A percentile compares a stretch with the other conserved stretches of the same genome.
Evolutionary conservation across 2,113 vertebrate genomes (phyloP).

Genomic region (Nymphicus hollandicus): DNA sequence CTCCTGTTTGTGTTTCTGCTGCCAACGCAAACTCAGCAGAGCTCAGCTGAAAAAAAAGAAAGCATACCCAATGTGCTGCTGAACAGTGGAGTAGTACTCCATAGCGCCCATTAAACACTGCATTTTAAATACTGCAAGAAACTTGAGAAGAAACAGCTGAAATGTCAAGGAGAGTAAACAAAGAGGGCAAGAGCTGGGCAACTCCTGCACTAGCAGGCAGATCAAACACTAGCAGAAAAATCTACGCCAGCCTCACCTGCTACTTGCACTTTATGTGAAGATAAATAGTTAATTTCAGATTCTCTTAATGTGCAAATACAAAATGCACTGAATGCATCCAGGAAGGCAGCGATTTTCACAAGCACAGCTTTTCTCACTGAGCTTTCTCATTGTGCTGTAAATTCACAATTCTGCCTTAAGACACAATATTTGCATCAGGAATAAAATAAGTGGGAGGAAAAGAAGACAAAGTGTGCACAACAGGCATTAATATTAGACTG

Average conservation of each 20-base stretch:
- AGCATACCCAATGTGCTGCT: rapidly evolving
- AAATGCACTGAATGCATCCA: not conserved
- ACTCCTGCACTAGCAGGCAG: not conserved
- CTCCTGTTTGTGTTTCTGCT: not conserved
- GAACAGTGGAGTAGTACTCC: not conserved
- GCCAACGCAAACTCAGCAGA: not conserved
- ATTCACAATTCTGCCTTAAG: not conserved
- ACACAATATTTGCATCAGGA: not conserved
- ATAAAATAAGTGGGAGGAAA: not conserved
- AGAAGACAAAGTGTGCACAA: not conserved
- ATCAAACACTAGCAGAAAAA: not conserved
- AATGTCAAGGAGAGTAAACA: not conserved
- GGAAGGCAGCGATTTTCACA: not conserved
- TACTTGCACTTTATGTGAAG: not conserved
- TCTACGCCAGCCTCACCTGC: not conserved
- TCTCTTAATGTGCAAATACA: not conserved
- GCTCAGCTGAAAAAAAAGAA: not conserved
- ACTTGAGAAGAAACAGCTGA: not conserved
- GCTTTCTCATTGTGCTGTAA: not conserved
- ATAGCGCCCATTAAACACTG: not conserved
- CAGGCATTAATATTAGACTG: not conserved
- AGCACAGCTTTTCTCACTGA: not conserved
- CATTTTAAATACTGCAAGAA: not conserved
- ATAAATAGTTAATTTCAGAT: not conserved
- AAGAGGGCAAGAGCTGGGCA: not conserved